A percentile compares a stretch with the other conserved stretches of the same genome.
Evolutionary conservation across 2,113 vertebrate genomes (phyloP).

Genomic region (Perca flavescens): DNA sequence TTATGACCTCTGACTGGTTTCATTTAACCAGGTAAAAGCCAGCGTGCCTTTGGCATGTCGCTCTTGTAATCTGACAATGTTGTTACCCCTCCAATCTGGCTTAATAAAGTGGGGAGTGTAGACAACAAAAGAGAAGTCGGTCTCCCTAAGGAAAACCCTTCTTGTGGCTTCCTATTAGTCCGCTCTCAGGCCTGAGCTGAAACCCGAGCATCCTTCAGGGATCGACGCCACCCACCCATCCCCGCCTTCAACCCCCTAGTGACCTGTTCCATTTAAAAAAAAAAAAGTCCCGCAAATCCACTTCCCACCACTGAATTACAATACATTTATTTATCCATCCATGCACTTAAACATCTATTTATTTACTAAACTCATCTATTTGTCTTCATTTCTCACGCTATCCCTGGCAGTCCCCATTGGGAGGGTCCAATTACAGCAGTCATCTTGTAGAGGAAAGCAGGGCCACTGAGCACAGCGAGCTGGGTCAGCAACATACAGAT

Average conservation of each 20-base stretch:
- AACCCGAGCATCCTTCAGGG: constrained; percentile 75
- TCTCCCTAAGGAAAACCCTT: constrained; percentile 63
- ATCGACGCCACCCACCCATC: constrained; percentile 72
- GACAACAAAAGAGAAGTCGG: constrained; percentile 70
- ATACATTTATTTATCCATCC: constrained; percentile 79
- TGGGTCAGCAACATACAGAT: constrained; percentile 56
- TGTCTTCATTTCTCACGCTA: constrained; percentile 78
- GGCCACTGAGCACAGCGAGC: constrained; percentile 35
- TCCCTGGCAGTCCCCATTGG: constrained; percentile 31
- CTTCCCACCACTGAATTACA: constrained; percentile 79
- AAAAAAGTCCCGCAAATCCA: constrained; percentile 72
- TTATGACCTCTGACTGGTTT: constrained; percentile 49
- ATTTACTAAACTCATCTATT: constrained; percentile 77
- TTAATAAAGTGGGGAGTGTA: constrained; percentile 62
- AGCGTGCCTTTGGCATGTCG: constrained; percentile 27
- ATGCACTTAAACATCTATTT: constrained; percentile 72
- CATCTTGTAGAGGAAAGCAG: constrained; percentile 24
- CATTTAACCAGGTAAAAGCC: constrained; percentile 57
- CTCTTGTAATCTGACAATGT: constrained; percentile 64
- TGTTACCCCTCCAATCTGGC: constrained; percentile 31
- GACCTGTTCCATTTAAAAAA: constrained; percentile 51
- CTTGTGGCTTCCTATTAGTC: constrained; percentile 59
- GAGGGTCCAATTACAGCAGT: constrained; percentile 58
- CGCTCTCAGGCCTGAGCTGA: constrained; percentile 76
- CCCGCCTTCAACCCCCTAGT: constrained; percentile 67